Evolutionary conservation across 2,888 invertebrate species (phyloP).

Genomic region (Machimus rusticus): DNA sequence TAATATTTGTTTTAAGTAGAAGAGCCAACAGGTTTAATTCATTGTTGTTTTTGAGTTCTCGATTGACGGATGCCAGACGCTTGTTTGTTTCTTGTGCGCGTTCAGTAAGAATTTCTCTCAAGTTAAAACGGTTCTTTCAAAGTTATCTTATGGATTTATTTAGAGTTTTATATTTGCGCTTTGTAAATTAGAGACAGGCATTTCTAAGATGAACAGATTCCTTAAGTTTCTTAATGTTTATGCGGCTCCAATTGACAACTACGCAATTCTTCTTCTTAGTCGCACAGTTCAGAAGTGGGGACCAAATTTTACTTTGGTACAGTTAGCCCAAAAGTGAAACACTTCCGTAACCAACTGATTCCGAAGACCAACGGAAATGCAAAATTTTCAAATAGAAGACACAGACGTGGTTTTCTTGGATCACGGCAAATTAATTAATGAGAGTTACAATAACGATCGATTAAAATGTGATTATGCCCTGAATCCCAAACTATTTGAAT

Average conservation of each 20-base stretch:
- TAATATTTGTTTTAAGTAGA: neutral
- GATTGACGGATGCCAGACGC: neutral
- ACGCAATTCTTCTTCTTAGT: neutral
- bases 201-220: neutral
- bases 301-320: neutral
- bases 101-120: neutral
- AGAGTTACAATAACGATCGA: constrained; percentile 47
- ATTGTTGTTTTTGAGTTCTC: neutral
- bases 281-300: no score
- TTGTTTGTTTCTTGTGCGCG: neutral
- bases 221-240: neutral
- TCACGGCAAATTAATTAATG: constrained; percentile 54
- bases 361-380: neutral
- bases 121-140: neutral
- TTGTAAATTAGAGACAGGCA: neutral
- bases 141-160: neutral
- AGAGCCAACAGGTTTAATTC: no score
- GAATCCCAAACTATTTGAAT: constrained; percentile 54
- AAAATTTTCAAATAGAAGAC: neutral
- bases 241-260: neutral
- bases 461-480: constrained; percentile 47
- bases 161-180: neutral
- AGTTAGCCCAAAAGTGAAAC: neutral
- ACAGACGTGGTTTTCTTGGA: constrained; percentile 52
- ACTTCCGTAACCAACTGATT: neutral